Base-by-base conservation (phyloP, 2,888 invertebrate genomes). In the Xestia sexstrigata region DNA sequence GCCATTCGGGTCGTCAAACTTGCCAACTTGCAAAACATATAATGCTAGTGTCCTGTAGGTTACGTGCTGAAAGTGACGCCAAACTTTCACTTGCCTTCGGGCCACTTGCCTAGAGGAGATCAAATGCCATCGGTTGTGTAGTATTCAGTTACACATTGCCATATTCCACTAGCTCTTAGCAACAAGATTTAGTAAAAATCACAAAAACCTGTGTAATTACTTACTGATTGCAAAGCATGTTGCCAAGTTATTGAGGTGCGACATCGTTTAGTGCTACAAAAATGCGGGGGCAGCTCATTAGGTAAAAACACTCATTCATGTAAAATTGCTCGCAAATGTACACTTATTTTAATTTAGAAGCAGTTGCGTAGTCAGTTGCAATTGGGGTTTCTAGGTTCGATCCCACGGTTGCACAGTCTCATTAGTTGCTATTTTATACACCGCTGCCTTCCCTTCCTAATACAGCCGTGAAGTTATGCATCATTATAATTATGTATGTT, bases 261-360 rank as follows among this genome's bases (percentile, higher is more conserved):
- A 74, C 70, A 85, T 49, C 60, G 70, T 62, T 85, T 65, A 70
- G n/a, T 58, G n/a, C 42, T 17, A 42, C 49, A 45, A 13, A 23
- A 65, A 66, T 35, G 47, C 30, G 62, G 8, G 23, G 8, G 60
- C 13, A 60, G 8, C 6, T 17, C 23, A n/a, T 23, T 39, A 15
- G n/a, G 39, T 60, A 63, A 26, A 17, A 9, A 30, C 26, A 79
- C 55, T 62, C 17, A 79, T 63, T 62, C 17, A 45, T 47, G 35
- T 17, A 11, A 26, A n/a, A 55, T 23, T 26, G 11, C 4, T 6
- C 2, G 26, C 9, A 23, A n/a, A 62, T 17, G 17, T 5, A 23
- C 15, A 23, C 11, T 35, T 1, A 60, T 60, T 17, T 17, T 58
- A 35, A 30, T 42, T 39, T 55, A 39, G 9, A 30, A 55, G 17